Evolutionary conservation across 2,888 invertebrate genomes (phyloP), one percentile per base, ranked within the genome.

Genomic region (Phymatocera aterrima): DNA sequence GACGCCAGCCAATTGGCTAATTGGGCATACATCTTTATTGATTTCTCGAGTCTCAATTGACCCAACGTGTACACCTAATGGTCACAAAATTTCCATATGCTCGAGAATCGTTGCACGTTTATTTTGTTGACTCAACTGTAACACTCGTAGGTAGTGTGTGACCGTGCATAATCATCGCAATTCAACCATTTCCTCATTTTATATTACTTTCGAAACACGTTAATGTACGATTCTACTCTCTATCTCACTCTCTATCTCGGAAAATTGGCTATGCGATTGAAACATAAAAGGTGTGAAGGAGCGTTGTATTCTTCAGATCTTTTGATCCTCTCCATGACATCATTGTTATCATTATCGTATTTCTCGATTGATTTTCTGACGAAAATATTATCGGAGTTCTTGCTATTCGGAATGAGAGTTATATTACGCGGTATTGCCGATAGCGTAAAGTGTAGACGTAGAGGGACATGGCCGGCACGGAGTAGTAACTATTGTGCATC

Each of bases 131-230:
- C 37, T 37, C 37, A 37, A 18, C 37, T n/a, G n/a, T n/a, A 37
- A 64, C 4, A 18, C 21, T 64, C 15, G 10, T 34, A 34, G 37
- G 37, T 37, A 37, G n/a, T 37, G 10, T 64, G 64, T 64, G 64
- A 64, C 64, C 37, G 21, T 37, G 64, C 64, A 64, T 64, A 64
- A 64, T 64, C 18, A 64, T 64, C n/a, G 21, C 37, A 6, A 4
- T 37, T 64, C 34, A 64, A 34, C 64, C 64, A 37, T 64, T 8
- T 18, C 18, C 64, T 37, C 8, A 37, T 64, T 57, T 5, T n/a
- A 64, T 18, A 18, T 64, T 18, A 64, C 64, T 64, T 64, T 64
- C 64, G 34, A 61, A 37, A 61, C 61, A 18, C 64, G n/a, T 34
- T n/a, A 34, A 37, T 64, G 37, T 64, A 43, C 18, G 10, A 10